Percentiles rank a stretch among this genome's conserved stretches.
Conservation (phyloP, 2,888 invertebrate genomes). For the Ramazzottius varieornatus region DNA sequence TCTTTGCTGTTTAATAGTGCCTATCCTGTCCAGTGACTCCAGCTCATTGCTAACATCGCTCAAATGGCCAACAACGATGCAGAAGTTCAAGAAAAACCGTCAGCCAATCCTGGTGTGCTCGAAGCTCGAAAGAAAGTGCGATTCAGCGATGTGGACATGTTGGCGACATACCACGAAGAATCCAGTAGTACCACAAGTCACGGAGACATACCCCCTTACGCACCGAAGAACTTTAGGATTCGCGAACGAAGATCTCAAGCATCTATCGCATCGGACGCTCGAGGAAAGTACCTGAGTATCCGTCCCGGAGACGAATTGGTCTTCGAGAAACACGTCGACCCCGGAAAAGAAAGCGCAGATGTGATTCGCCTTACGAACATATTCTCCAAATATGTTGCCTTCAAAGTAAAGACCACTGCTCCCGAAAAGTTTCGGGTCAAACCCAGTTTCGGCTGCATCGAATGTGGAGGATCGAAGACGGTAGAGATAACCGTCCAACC, state of each 20-base stretch:
- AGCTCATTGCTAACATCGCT: no score
- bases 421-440: conserved; percentile 80
- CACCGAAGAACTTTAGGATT: neutral
- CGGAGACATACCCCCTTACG: neutral
- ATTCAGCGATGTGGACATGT: neutral
- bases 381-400: conserved; percentile 34
- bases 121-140: neutral
- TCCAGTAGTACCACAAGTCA: neutral
- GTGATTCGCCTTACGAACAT: conserved; percentile 34
- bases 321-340: neutral
- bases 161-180: neutral
- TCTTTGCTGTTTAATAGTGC: no score
- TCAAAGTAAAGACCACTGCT: conserved; percentile 68
- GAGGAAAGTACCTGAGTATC: neutral
- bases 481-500: conserved; percentile 47
- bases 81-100: no score
- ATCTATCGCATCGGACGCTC: neutral
- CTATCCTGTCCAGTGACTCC: no score
- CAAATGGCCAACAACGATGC: no score
- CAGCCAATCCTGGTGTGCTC: no score
- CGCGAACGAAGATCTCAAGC: neutral
- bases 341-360: neutral
- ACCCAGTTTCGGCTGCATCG: conserved; percentile 52
- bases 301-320: neutral
- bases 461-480: conserved; percentile 32